phyloP scores from a whole-genome alignment of 2,888 invertebrate species.

The Zelleria hepariella region DNA sequence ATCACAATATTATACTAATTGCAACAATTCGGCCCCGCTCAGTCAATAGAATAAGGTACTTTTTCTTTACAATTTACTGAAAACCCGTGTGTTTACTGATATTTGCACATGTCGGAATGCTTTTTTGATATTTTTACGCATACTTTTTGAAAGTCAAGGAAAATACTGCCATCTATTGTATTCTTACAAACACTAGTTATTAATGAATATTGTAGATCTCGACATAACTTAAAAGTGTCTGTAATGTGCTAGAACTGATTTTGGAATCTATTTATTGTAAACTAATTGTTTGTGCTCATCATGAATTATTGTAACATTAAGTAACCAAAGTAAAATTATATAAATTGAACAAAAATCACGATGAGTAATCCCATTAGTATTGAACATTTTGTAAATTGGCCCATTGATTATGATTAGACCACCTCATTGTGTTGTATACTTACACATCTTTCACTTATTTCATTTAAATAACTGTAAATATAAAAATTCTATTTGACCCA shows the following conservation, averaged over 20 bases:
- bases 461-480: neutral
- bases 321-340: conserved; percentile 2
- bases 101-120: neutral
- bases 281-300: neutral
- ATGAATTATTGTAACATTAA: neutral
- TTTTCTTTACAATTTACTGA: neutral
- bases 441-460: neutral
- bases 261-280: neutral
- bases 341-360: neutral
- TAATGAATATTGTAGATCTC: neutral
- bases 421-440: neutral
- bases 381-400: neutral
- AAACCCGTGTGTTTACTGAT: neutral
- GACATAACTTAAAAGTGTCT: neutral
- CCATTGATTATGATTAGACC: neutral
- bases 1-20: neutral
- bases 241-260: conserved; percentile 1
- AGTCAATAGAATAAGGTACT: neutral
- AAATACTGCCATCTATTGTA: neutral
- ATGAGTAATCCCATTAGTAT: neutral
- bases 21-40: neutral
- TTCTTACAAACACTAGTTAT: neutral
- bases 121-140: neutral
- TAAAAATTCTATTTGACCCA: neutral
- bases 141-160: neutral